phyloP scores from a whole-genome alignment of 2,888 invertebrate species.

The Choreutis nemorana region DNA sequence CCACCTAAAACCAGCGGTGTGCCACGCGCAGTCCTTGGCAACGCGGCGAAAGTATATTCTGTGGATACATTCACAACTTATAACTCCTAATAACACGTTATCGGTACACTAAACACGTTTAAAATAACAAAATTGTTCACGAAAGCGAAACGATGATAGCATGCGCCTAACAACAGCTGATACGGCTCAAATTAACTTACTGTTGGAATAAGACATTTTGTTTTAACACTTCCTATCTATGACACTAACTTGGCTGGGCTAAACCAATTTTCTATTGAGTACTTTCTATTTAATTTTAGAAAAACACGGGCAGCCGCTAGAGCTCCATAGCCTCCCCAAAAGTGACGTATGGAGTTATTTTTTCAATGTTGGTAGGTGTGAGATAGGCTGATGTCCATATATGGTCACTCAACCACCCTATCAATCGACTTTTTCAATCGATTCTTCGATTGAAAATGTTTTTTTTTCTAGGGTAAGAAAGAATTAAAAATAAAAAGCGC shows the following conservation, averaged over 20 bases:
- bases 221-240: slow-evolving; percentile 32
- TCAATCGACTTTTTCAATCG: too few relatives aligned
- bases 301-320: slow-evolving; percentile 56
- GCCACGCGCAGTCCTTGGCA: slow-evolving; percentile 95
- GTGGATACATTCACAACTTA: slow-evolving; percentile 19
- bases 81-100: slow-evolving; percentile 1
- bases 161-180: slow-evolving; percentile 22
- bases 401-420: slow-evolving; percentile 23
- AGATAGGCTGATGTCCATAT: slow-evolving; percentile 35
- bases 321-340: slow-evolving; percentile 39
- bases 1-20: slow-evolving; percentile 93
- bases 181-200: slow-evolving; percentile 34
- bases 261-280: slow-evolving; percentile 31
- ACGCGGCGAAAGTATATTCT: slow-evolving; percentile 91
- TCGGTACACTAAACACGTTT: slow-evolving; percentile 11
- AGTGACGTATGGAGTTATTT: slow-evolving; percentile 57
- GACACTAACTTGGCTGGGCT: slow-evolving; percentile 26
- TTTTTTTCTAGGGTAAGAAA: too few relatives aligned
- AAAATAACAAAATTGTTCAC: slow-evolving; percentile 4
- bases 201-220: slow-evolving; percentile 57
- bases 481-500: too few relatives aligned
- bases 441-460: too few relatives aligned
- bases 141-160: slow-evolving; percentile 15
- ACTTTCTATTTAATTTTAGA: slow-evolving; percentile 40
- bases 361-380: slow-evolving; percentile 29